These are phyloP conservation scores for Pristionchus arcanus DNA, from an alignment of 2,888 invertebrate species.

Conservation along the genomic window DNA sequence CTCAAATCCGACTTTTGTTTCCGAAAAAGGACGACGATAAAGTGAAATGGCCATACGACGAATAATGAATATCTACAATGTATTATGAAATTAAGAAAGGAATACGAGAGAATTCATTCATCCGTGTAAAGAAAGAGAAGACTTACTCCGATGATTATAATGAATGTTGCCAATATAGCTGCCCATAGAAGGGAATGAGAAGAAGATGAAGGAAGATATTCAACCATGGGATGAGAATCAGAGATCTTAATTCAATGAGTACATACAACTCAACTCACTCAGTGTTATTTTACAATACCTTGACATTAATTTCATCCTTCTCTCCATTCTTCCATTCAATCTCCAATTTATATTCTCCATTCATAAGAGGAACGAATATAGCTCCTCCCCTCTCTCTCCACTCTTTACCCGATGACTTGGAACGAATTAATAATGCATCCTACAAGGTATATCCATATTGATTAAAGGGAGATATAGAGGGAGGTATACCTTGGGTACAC, in stretches of 20 bases:
- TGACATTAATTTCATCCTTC: background rate
- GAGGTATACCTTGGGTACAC: constrained; percentile 34
- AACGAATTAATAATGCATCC: background rate
- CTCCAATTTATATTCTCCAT: constrained; percentile 40
- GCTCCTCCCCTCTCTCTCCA: constrained; percentile 28
- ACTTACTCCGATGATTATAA: background rate
- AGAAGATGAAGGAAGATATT: constrained; percentile 26
- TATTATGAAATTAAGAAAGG: background rate
- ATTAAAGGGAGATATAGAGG: background rate
- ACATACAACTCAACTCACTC: background rate
- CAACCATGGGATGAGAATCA: constrained; percentile 1
- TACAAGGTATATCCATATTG: background rate
- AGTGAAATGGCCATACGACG: constrained; percentile 12
- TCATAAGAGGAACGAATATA: constrained; percentile 15
- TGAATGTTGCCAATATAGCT: constrained; percentile 17
- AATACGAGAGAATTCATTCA: background rate
- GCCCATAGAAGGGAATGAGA: constrained; percentile 22
- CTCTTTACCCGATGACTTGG: background rate
- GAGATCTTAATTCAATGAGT: background rate
- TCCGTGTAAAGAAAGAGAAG: no score
- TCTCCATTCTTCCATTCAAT: constrained; percentile 36
- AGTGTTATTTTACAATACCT: background rate
- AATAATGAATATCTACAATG: background rate
- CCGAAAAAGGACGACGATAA: constrained; percentile 41
- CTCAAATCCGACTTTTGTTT: constrained; percentile 61